phyloP scores from a whole-genome alignment of 2,797 vertebrate species.

The Galago senegalensis region DNA sequence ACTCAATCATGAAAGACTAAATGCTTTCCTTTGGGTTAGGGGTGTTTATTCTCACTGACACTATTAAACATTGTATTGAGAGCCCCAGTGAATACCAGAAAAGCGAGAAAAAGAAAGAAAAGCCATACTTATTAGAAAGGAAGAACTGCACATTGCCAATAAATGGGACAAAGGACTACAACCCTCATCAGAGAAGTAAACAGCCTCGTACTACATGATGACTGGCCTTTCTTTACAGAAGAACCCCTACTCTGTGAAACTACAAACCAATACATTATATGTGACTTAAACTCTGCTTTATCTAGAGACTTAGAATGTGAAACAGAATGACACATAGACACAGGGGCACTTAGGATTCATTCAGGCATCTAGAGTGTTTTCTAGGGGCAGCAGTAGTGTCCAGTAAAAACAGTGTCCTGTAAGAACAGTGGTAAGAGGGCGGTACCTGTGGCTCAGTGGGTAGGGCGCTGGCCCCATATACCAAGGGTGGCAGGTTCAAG shows the following conservation, averaged over 20 bases:
- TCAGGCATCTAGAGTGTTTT: background rate
- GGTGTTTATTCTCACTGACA: background rate
- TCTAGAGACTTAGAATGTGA: background rate
- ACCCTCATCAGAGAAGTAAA: background rate
- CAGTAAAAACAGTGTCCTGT: background rate
- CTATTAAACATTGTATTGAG: background rate
- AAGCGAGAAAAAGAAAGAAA: conserved; percentile 4
- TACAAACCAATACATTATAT: background rate
- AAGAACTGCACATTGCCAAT: background rate
- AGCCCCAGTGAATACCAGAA: background rate
- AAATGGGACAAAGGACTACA: background rate
- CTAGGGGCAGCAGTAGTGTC: background rate
- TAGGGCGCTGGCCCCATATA: too few relatives aligned
- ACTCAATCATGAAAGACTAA: background rate
- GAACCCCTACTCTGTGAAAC: background rate
- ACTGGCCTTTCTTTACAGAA: background rate
- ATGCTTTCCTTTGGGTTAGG: background rate
- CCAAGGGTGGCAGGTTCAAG: too few relatives aligned
- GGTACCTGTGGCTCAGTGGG: too few relatives aligned
- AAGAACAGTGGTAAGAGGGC: background rate
- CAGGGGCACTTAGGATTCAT: background rate
- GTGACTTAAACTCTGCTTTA: background rate
- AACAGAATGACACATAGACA: background rate
- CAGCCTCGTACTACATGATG: background rate
- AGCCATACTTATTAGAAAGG: background rate